phyloP scores from a whole-genome alignment of 2,113 vertebrate species.

The Oxyruncus cristatus region DNA sequence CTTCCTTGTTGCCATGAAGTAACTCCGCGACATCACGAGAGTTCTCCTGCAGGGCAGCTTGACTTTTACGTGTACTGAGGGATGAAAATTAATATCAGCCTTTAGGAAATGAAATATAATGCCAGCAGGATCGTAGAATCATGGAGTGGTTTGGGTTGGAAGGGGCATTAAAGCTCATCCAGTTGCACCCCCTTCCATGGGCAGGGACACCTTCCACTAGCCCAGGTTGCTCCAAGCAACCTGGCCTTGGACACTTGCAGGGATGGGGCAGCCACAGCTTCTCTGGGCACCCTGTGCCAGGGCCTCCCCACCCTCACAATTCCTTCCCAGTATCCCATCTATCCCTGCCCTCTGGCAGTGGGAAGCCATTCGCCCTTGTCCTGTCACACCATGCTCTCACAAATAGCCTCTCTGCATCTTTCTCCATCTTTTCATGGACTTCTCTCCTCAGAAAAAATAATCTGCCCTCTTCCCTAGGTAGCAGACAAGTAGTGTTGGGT shows the following conservation, averaged over 20 bases:
- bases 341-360: not conserved
- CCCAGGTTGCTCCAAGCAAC: accelerated
- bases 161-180: not conserved
- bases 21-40: not conserved
- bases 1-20: not conserved
- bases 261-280: not conserved
- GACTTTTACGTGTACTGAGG: not conserved
- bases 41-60: not conserved
- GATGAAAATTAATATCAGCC: not conserved
- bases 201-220: not conserved
- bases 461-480: not conserved
- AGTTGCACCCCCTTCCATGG: not conserved
- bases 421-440: not conserved
- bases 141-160: not conserved
- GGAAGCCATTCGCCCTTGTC: not conserved
- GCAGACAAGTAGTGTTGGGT: not conserved
- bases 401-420: not conserved
- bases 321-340: not conserved
- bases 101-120: not conserved
- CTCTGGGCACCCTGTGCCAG: not conserved
- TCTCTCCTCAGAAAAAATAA: not conserved
- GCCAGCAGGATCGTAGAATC: not conserved
- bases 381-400: not conserved
- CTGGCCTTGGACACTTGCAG: not conserved
- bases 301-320: not conserved